Base-by-base conservation (phyloP, 2,113 vertebrate species). In the Erythrocebus patas region DNA sequence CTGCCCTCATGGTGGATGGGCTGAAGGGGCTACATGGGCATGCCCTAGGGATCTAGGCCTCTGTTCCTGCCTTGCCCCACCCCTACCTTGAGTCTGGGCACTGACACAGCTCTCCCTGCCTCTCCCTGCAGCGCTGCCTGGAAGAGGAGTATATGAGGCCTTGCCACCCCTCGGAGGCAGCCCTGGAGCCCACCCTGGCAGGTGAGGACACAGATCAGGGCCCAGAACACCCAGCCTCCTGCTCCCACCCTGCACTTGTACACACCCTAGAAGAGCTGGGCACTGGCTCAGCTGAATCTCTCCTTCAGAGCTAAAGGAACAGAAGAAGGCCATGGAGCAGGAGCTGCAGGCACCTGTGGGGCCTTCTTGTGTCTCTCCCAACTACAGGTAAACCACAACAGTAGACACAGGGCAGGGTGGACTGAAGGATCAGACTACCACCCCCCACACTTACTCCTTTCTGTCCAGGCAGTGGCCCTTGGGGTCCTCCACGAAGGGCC, bases 231-330 rank as follows among this genome's bases (percentile, higher is more conserved):
- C 50, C 48, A 18, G 68, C 10, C 20, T 82, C 35, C 79, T 66
- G 7, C 50, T 75, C 48, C 9, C 8, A 1, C 40, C 38, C 30
- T 2, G 2, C 64, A 20, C 50, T 40, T 45, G 17, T 79, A 16
- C n/a, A 76, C 2, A 13, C 20, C 8, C 72, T 43, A 7, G 75
- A 7, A 70, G 32, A 92, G 70, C 48, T 72, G 70, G 79, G 81
- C 0, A 0, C 80, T 12, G 45, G 52, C 91, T 97, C 70, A 89
- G 50, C 30, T 2, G 5, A 27, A 6, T 84, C n/a, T 92, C 50
- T 96, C 35, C 80, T 40, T 4, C 98, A 99, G 99, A 99, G 96
- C 97, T 99, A 61, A 98, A 97, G 96, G 98, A 98, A 45, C 98
- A 99, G 97, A 98, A 98, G 66, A 95, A 92, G 18, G 93, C 98